Evolutionary conservation across 2,888 invertebrate genomes (phyloP), one percentile per base, ranked within the genome.

Genomic region (Elegia similella): DNA sequence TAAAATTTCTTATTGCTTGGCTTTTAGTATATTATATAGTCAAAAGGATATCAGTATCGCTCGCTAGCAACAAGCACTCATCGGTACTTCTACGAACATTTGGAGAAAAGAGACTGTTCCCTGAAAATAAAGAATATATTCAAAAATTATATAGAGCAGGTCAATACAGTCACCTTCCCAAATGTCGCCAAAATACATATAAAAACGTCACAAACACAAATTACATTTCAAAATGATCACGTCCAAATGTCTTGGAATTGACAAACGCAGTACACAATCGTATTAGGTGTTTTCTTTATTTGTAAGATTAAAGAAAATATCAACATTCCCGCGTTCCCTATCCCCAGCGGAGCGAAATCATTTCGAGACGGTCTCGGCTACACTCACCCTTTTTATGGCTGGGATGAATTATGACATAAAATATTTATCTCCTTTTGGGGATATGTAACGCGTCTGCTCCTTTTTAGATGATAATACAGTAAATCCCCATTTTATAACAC

Each of bases 371-470:
- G 69, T 70, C 72, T 71, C 72, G 78, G 79, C 76, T 79, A 71
- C 75, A 76, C 75, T 76, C 82, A 79, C 82, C 82, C 81, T 85
- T 86, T 87, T 85, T 86, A 84, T 84, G 75, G 84, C 79, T 65
- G 70, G 69, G 81, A 79, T 85, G 84, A 87, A 86, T 87, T 86
- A 86, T 84, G 84, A 80, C 79, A 86, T 87, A 85, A 87, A 87
- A 87, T 87, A 86, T 87, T 86, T 85, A 86, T 85, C 81, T 82
- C 78, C 78, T 80, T 83, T 80, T 70, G 73, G 80, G 80, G 76
- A 82, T 86, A 75, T 84, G 81, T 83, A 82, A 84, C 79, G 79
- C 75, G 76, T 79, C 80, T 79, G 75, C 76, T 81, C 73, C 80
- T 82, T 84, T 80, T 80, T 79, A 77, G 80, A 82, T 79, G 80